These are phyloP conservation scores for Mercenaria mercenaria DNA, from an alignment of 1,140 invertebrate species.

Conservation along the genomic window DNA sequence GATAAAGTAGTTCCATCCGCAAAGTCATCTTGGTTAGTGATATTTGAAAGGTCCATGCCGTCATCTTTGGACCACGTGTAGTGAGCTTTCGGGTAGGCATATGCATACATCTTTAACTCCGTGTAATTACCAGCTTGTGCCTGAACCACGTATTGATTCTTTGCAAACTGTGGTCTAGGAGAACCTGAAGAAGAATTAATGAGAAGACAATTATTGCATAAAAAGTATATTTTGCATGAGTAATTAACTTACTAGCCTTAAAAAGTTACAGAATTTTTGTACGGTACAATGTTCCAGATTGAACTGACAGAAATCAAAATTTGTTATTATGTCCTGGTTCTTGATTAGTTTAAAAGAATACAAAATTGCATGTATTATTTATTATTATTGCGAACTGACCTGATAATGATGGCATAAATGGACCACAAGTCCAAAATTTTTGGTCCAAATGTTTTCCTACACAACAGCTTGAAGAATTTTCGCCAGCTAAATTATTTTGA, in stretches of 20 bases:
- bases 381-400: too few relatives aligned
- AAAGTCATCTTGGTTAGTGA: background rate
- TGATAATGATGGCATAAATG: too few relatives aligned
- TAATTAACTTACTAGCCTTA: background rate
- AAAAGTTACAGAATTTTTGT: background rate
- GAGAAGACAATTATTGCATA: too few relatives aligned
- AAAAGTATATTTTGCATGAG: background rate
- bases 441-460: too few relatives aligned
- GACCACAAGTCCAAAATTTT: too few relatives aligned
- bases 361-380: too few relatives aligned
- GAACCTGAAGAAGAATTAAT: constrained; percentile 2
- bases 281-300: background rate
- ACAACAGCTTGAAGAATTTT: too few relatives aligned
- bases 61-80: constrained; percentile 44
- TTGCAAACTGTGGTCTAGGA: constrained; percentile 26
- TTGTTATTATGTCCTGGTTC: too few relatives aligned
- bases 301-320: too few relatives aligned
- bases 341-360: too few relatives aligned
- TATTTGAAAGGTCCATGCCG: background rate
- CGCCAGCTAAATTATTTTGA: too few relatives aligned
- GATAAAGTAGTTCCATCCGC: background rate
- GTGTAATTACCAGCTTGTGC: background rate
- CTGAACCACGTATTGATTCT: background rate
- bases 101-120: background rate
- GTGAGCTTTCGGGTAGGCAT: background rate